phyloP scores from a whole-genome alignment of 2,888 invertebrate species.

The Cenopis cana region DNA sequence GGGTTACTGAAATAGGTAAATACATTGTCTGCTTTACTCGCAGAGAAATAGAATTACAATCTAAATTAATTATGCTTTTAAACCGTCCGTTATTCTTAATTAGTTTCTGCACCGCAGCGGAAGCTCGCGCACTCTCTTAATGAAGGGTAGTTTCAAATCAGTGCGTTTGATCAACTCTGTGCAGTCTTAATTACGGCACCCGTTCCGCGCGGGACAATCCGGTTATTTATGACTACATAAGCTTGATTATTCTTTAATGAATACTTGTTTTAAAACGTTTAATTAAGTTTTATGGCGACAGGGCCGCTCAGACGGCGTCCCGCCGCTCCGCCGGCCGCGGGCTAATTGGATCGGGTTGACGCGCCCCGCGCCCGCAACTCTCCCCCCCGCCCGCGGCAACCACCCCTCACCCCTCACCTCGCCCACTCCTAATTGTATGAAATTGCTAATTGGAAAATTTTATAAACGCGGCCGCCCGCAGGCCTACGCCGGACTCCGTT shows the following conservation, averaged over 20 bases:
- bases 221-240: conserved; percentile 86
- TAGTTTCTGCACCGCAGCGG: conserved; percentile 85
- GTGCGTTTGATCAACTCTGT: conserved; percentile 86
- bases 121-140: conserved; percentile 82
- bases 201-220: conserved; percentile 84
- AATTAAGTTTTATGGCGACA: conserved; percentile 86
- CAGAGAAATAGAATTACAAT: conserved; percentile 85
- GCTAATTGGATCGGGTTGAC: conserved; percentile 85
- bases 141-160: conserved; percentile 85
- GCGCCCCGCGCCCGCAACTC: conserved; percentile 67
- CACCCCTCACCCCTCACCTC: conserved; percentile 57
- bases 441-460: conserved; percentile 86
- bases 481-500: conserved; percentile 66
- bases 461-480: conserved; percentile 82
- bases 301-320: conserved; percentile 79
- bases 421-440: conserved; percentile 83
- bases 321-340: conserved; percentile 82
- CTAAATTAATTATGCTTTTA: conserved; percentile 86
- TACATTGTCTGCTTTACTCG: conserved; percentile 82
- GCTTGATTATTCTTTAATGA: conserved; percentile 86
- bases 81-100: conserved; percentile 86
- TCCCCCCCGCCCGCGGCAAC: conserved; percentile 57
- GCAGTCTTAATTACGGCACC: conserved; percentile 85
- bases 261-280: conserved; percentile 86
- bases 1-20: conserved; percentile 79